These are phyloP conservation scores for western clawed frog (Xenopus tropicalis) DNA, from an alignment of 2,113 vertebrate genomes.

Conservation along the genomic window DNA sequence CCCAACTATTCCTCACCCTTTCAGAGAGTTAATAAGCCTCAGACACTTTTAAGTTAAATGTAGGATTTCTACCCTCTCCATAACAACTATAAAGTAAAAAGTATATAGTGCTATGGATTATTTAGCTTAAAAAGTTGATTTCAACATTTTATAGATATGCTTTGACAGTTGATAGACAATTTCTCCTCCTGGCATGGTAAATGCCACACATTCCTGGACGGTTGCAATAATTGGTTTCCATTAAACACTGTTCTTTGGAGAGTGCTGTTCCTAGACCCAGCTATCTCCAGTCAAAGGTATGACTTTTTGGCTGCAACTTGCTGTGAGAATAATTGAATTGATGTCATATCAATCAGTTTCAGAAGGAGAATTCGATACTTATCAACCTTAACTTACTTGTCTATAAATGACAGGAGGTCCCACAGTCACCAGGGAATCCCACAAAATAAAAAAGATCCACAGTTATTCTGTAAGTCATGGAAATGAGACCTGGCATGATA, in stretches of 20 bases:
- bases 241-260: constrained; percentile 29
- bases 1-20: too few relatives aligned
- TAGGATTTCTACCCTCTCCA: too few relatives aligned
- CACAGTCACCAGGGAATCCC: constrained; percentile 10
- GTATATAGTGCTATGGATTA: too few relatives aligned
- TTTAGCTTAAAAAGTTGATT: too few relatives aligned
- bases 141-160: too few relatives aligned
- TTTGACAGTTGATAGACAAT: neutral
- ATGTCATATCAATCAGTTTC: constrained; percentile 42
- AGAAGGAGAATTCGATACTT: constrained; percentile 28
- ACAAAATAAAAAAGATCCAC: constrained; percentile 3
- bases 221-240: constrained; percentile 23
- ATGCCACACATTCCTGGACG: constrained; percentile 2
- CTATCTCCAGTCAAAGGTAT: constrained; percentile 40
- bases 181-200: constrained; percentile 2
- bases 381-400: constrained; percentile 37
- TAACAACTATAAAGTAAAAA: too few relatives aligned
- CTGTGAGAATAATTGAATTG: constrained; percentile 38
- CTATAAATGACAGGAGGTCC: constrained; percentile 25
- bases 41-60: too few relatives aligned
- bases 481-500: constrained; percentile 22
- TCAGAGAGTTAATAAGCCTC: too few relatives aligned
- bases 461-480: constrained; percentile 10
- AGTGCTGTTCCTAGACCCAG: constrained; percentile 26
- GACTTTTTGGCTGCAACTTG: constrained; percentile 35